Evolutionary conservation across 2,888 invertebrate genomes (phyloP).

Genomic region (Ectemnius lituratus): DNA sequence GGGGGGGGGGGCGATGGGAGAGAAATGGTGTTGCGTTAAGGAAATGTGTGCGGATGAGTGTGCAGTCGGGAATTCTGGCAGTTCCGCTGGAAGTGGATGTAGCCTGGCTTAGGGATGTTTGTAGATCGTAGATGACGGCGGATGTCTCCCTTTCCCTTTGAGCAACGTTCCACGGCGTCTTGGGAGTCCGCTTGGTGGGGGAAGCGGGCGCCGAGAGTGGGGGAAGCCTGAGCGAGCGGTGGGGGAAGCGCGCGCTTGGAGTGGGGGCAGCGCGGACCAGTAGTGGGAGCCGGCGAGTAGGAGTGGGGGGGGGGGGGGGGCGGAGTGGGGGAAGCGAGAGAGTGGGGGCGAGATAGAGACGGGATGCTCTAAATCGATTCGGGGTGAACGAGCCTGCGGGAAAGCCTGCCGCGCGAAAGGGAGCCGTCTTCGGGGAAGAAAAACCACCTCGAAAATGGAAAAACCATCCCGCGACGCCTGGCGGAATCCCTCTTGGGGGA

Average conservation of each 20-base stretch:
- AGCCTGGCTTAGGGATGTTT: slow-evolving; percentile 34
- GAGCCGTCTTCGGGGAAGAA: no score
- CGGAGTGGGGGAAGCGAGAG: slow-evolving; percentile 21
- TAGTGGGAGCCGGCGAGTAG: not conserved
- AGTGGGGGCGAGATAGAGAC: slow-evolving; percentile 38
- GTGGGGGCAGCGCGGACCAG: no score
- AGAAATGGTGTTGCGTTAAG: no score
- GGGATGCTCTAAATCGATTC: slow-evolving; percentile 10
- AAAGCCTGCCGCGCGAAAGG: not conserved
- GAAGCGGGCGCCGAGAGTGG: no score
- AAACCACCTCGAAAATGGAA: no score
- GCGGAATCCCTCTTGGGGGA: no score
- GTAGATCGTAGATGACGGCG: slow-evolving; percentile 40
- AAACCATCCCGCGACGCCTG: no score
- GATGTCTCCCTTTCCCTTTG: slow-evolving; percentile 28
- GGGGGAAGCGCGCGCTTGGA: no score
- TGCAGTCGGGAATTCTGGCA: slow-evolving; percentile 15
- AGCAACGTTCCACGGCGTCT: no score
- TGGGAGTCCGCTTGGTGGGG: no score
- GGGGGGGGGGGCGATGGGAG: no score
- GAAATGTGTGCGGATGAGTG: not conserved
- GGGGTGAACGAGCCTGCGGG: not conserved
- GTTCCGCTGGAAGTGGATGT: slow-evolving; percentile 16
- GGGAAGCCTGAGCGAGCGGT: no score
- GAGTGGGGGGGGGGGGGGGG: slow-evolving; percentile 30